A percentile compares a stretch with the other conserved stretches of the same genome.
phyloP scores from a whole-genome alignment of 2,113 vertebrate genomes.

The Aramus guarauna region DNA sequence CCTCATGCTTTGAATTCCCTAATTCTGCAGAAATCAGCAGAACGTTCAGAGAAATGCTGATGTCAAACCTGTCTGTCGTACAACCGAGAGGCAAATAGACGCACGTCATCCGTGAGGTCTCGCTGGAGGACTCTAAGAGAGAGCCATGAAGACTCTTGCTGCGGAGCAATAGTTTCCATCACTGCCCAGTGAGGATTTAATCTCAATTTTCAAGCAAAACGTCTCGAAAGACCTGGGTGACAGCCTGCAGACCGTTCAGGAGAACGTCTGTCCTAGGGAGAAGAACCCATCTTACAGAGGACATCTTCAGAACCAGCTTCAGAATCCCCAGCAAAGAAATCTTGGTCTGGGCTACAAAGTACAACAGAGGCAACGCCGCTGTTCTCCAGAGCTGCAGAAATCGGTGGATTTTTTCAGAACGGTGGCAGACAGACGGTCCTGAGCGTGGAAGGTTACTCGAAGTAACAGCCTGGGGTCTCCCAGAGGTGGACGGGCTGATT shows the following conservation, averaged over 20 bases:
- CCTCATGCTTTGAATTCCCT: no score
- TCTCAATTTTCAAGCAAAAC: neutral
- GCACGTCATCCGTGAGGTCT: neutral
- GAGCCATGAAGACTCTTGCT: neutral
- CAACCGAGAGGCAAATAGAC: neutral
- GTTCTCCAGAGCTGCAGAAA: neutral
- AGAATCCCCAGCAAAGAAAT: no score
- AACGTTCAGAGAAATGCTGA: neutral
- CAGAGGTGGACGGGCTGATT: no score
- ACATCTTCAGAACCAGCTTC: rapidly evolving
- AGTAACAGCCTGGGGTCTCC: rapidly evolving
- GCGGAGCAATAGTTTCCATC: neutral
- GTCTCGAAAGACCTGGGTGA: neutral
- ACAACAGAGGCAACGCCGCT: rapidly evolving
- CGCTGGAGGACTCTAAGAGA: neutral
- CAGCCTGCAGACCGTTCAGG: rapidly evolving
- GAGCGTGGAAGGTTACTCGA: no score
- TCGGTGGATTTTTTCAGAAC: neutral
- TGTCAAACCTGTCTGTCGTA: rapidly evolving
- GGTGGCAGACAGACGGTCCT: neutral
- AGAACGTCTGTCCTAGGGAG: neutral
- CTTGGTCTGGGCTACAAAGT: neutral
- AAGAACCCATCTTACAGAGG: neutral
- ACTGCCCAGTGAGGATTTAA: neutral
- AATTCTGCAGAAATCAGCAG: neutral